A percentile compares a stretch with the other conserved stretches of the same genome.
phyloP scores from a whole-genome alignment of 2,797 vertebrate genomes.

The Pogonophryne albipinna region DNA sequence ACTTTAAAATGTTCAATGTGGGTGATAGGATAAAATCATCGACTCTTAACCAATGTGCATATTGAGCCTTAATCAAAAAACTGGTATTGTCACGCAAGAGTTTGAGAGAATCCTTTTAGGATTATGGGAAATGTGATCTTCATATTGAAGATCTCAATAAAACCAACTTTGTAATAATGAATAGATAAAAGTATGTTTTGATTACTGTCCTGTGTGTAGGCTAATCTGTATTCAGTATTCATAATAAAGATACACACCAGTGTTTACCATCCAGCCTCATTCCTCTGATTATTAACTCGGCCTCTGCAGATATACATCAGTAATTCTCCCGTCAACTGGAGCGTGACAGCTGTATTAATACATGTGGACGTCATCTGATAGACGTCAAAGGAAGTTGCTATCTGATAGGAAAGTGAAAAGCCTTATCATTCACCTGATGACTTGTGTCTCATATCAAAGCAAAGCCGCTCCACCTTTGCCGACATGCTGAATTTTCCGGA shows the following conservation, averaged over 20 bases:
- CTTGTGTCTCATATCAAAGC: constrained; percentile 39
- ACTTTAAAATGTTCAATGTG: not conserved
- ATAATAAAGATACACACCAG: constrained; percentile 81
- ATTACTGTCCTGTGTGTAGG: constrained; percentile 74
- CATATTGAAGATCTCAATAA: constrained; percentile 82
- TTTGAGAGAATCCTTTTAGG: constrained; percentile 44
- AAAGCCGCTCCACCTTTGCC: constrained; percentile 31
- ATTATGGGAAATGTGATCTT: constrained; percentile 73
- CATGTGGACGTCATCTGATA: not conserved
- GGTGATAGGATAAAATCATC: not conserved
- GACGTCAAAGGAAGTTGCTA: not conserved
- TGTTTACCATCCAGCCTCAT: constrained; percentile 60
- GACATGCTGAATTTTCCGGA: no score
- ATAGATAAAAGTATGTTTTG: constrained; percentile 72
- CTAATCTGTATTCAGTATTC: constrained; percentile 80
- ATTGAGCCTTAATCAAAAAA: constrained; percentile 33
- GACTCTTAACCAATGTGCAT: not conserved
- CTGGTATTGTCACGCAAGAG: constrained; percentile 42
- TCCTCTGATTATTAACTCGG: constrained; percentile 41
- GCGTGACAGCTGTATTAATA: constrained; percentile 17
- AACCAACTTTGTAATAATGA: constrained; percentile 67
- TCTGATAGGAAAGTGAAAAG: constrained; percentile 23
- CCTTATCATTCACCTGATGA: constrained; percentile 17
- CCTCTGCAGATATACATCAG: constrained; percentile 9
- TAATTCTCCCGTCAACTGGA: constrained; percentile 6